These are phyloP conservation scores for Synanthedon andrenaeformis DNA, from an alignment of 2,888 invertebrate genomes.

Conservation along the genomic window DNA sequence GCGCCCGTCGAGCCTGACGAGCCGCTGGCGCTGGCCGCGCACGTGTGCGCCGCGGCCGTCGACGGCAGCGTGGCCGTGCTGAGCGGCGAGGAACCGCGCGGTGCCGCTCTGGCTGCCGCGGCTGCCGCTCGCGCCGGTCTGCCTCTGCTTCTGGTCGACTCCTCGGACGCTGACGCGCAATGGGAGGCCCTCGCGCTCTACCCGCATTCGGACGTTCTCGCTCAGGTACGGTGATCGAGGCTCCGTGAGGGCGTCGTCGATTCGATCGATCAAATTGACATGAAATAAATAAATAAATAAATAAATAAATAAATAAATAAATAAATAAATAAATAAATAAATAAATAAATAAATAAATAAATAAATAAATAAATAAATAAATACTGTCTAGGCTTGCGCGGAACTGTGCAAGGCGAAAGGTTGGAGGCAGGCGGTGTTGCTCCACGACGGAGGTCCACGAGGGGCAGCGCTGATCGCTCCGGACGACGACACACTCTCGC, in stretches of 20 bases:
- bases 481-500: slow-evolving; percentile 11
- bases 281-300: no score
- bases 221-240: slow-evolving; percentile 14
- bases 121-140: slow-evolving; percentile 37
- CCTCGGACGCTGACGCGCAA: slow-evolving; percentile 22
- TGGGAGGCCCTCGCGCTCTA: slow-evolving; percentile 36
- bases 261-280: no score
- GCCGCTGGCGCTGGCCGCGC: slow-evolving; percentile 11
- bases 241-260: background rate
- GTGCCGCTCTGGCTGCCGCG: slow-evolving; percentile 7
- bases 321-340: no score
- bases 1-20: slow-evolving; percentile 32
- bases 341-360: no score
- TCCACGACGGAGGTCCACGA: slow-evolving; percentile 42
- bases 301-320: no score
- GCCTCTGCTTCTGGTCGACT: slow-evolving; percentile 34
- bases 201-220: slow-evolving; percentile 32
- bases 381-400: slow-evolving; percentile 26
- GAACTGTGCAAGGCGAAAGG: slow-evolving; percentile 40
- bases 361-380: no score
- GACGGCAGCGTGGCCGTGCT: background rate
- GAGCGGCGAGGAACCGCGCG: slow-evolving; percentile 8
- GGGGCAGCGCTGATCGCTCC: slow-evolving; percentile 10
- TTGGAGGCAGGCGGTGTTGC: slow-evolving; percentile 42
- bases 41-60: slow-evolving; percentile 3